Base-by-base conservation (phyloP, 2,113 vertebrate species). In the Oriolus oriolus region DNA sequence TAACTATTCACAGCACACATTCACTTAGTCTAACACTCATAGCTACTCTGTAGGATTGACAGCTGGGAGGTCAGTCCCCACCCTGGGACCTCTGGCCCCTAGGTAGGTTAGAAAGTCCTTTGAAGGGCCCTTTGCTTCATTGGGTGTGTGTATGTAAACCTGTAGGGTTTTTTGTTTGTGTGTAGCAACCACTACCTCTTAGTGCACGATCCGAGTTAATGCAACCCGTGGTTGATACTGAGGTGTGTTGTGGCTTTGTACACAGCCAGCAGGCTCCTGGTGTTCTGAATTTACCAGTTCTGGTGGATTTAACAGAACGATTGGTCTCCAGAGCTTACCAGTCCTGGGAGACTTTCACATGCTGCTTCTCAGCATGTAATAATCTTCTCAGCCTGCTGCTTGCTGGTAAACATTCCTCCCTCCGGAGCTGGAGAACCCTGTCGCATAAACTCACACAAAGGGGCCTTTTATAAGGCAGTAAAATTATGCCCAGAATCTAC, bases 11-110 rank as follows among this genome's bases (percentile, higher is more conserved):
- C 39, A 31, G 9, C 64, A 47, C 7, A 13, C 11, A 23, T 56
- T 56, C 7, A 6, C 37, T 49, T 21, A 59, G 10, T 45, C 6
- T 0, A 21, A 5, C 3, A 1, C 30, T 70, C 5, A 0, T 37
- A 35, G 37, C 64, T 68, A 28, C 17, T n/a, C 30, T 53, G 28
- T 28, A 47, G 39, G 8, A 70, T 23, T 18, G 88, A 16, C 6
- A 82, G 23, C 57, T 53, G 26, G 28, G 41, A 83, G 37, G n/a
- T 69, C 23, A 53, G 3, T 69, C 45, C 66, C 59, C 60, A 31
- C 16, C 53, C 61, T 64, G 60, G 28, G 47, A n/a, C 44, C 28
- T 87, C 74, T 18, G 13, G 13, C 53, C 94, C n/a, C 35, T 27
- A 16, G 11, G 30, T 2, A 16, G 11, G 30, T 94, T 39, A 57